Evolutionary conservation across 1,140 invertebrate genomes (phyloP).

Genomic region (Drosophila tani): DNA sequence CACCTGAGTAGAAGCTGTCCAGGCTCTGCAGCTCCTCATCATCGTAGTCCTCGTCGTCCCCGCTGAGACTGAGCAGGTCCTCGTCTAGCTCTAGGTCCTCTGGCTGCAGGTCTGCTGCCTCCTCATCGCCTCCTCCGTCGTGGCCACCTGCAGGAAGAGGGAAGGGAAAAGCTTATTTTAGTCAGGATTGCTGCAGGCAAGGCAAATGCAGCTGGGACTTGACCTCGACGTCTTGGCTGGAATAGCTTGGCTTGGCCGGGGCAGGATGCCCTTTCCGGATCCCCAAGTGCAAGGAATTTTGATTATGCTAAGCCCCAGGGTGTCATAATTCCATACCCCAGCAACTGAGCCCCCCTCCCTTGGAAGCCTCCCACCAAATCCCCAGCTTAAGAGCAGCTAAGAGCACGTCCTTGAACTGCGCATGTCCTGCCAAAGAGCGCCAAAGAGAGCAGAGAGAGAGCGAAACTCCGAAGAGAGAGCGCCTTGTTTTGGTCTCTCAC

Average conservation of each 20-base stretch:
- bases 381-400: conserved; percentile 30
- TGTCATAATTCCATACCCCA: conserved; percentile 84
- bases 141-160: conserved; percentile 26
- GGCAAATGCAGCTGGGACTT: conserved; percentile 46
- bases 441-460: conserved; percentile 6
- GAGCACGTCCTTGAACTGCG: conserved; percentile 17
- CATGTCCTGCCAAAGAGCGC: conserved; percentile 26
- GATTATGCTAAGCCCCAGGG: conserved; percentile 84
- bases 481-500: conserved; percentile 49
- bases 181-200: conserved; percentile 34
- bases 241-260: conserved; percentile 30
- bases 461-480: conserved; percentile 13
- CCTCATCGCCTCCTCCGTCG: conserved; percentile 4
- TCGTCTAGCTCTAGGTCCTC: conserved; percentile 32
- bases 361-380: no score
- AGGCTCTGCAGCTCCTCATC: conserved; percentile 76
- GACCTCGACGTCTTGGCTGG: conserved; percentile 47
- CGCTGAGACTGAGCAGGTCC: conserved; percentile 71
- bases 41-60: conserved; percentile 69
- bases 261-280: conserved; percentile 46
- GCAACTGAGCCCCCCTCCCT: conserved; percentile 44
- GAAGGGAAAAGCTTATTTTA: conserved; percentile 39
- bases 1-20: conserved; percentile 77
- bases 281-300: conserved; percentile 84
- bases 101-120: conserved; percentile 14